Evolutionary conservation across 2,113 vertebrate genomes (phyloP), one percentile per base, ranked within the genome.

Genomic region (Microtus montanus): DNA sequence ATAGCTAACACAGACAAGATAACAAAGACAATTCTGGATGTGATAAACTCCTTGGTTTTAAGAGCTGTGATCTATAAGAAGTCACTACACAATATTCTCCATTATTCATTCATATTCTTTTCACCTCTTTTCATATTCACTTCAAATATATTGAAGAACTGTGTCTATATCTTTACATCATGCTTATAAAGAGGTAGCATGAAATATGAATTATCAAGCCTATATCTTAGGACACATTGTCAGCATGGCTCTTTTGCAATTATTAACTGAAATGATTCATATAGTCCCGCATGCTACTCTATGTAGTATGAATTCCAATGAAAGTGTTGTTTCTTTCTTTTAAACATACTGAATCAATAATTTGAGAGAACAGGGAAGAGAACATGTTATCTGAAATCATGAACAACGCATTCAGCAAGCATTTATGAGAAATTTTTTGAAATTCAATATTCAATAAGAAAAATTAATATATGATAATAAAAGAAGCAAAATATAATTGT

Each of bases 361-460:
- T 52, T 74, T 64, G 44, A 86, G 58, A 58, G 7, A 52, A 75
- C 4, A 20, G 7, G 86, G 12, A 4, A 93, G 13, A 11, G 52
- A 94, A 22, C 8, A 64, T 7, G 7, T 0, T 0, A 19, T 77
- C 70, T 85, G 33, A 75, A 2, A n/a, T 88, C 13, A 88, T 17
- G 14, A 30, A 19, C 28, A 33, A 77, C 1, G 5, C 3, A 24
- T 22, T 0, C 15, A 44, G 4, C 9, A 54, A 26, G 4, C 9
- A n/a, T 19, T 1, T 22, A 10, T n/a, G 54, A 11, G 30, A 87
- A 61, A 68, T 33, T 35, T 5, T 15, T n/a, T n/a, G n/a, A 73
- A 2, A 83, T 41, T 30, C 33, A 73, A 87, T 49, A 38, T 5
- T 54, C 41, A 47, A 9, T 12, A 6, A 63, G 17, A 24, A 22